Evolutionary conservation across 2,113 vertebrate genomes (phyloP).

Genomic region (Rhodinocichla rosea): DNA sequence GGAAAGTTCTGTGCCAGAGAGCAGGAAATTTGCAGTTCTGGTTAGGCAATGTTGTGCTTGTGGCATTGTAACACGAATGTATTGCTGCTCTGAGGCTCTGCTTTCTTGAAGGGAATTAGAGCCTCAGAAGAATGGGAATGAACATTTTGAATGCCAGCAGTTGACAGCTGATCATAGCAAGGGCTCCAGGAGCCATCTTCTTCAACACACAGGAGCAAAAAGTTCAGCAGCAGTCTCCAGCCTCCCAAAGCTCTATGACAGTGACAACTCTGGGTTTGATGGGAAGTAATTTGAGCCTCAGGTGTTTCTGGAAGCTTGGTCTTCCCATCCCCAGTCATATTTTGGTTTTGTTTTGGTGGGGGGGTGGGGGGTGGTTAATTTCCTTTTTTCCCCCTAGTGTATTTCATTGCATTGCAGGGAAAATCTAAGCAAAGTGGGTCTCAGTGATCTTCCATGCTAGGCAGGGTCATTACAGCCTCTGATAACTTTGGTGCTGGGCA

Average conservation of each 20-base stretch:
- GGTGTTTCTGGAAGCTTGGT: background rate
- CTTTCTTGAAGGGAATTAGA: background rate
- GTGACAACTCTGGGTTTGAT: background rate
- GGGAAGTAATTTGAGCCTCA: background rate
- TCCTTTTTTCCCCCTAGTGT: accelerated
- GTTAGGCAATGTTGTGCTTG: background rate
- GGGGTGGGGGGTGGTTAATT: too few species aligned
- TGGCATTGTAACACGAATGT: background rate
- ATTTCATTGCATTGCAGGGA: background rate
- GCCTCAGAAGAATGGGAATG: background rate
- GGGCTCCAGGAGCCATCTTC: background rate
- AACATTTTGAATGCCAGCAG: background rate
- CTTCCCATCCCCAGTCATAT: background rate
- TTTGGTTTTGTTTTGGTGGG: background rate
- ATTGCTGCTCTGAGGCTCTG: background rate
- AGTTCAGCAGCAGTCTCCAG: background rate
- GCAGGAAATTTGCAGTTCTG: background rate
- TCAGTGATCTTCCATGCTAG: background rate
- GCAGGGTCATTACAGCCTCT: background rate
- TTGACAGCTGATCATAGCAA: background rate
- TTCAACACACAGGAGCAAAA: background rate
- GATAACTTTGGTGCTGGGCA: background rate
- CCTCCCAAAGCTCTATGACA: background rate
- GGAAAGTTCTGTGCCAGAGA: background rate
- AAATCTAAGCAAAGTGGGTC: background rate